Evolutionary conservation across 2,113 vertebrate genomes (phyloP), one percentile per base, ranked within the genome.

Genomic region (Conger conger): DNA sequence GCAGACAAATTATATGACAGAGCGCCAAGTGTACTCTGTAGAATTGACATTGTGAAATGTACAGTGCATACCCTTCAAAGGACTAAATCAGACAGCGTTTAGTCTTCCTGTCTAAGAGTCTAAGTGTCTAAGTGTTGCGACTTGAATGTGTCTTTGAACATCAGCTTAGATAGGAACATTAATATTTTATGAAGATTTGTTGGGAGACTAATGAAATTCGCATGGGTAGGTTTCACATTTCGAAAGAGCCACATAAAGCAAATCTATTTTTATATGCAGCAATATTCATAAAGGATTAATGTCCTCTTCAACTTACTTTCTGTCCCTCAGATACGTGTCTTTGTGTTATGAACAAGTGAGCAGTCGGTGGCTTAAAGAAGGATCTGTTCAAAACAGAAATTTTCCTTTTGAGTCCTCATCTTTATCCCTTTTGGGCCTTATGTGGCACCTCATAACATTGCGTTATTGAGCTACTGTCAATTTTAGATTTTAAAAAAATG

Each of bases 191-290:
- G 27, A 17, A 33, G 68, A n/a, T 73, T 73, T 30, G 68, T 33
- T 73, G 68, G 57, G 68, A 8, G n/a, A 30, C 68, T 30, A 73
- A 73, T 73, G 68, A 73, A 73, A 73, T 73, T 73, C 68, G 68
- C 68, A 30, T 33, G 68, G 68, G n/a, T 33, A 73, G 68, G 27
- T 33, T 73, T 33, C 23, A 73, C 68, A 33, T 33, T 73, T 33
- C 33, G 68, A 33, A 73, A 73, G 68, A 33, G n/a, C 68, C 27
- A 33, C 68, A 63, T 63, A 33, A 73, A 33, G 68, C 27, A 13
- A 73, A 33, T 30, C 68, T 73, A 73, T 73, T 73, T 73, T 73
- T 73, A 73, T 30, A 73, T n/a, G 68, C 27, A 27, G 27, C n/a
- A 13, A 13, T 73, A 30, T 73, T 73, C 68, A 73, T n/a, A 3